Evolutionary conservation across 2,888 invertebrate species (phyloP).

Genomic region (Disparrhopalites patrizii): DNA sequence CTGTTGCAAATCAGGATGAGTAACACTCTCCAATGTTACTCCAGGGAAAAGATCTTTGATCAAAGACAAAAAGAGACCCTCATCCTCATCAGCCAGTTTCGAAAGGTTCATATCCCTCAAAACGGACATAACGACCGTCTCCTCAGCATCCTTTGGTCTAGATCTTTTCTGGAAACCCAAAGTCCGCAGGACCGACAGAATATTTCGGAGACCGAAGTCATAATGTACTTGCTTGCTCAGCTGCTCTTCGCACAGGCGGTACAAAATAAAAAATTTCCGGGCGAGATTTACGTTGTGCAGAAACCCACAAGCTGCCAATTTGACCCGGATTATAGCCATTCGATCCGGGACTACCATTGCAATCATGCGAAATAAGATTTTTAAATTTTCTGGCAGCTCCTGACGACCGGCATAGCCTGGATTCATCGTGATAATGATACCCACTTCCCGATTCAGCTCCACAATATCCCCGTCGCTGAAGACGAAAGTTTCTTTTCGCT

Average conservation of each 20-base stretch:
- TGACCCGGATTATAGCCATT: background rate
- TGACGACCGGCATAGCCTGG: constrained; percentile 96
- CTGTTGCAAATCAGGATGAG: constrained; percentile 80
- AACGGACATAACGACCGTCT: constrained; percentile 94
- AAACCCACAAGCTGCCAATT: constrained; percentile 69
- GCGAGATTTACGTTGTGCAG: constrained; percentile 91
- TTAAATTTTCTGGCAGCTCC: constrained; percentile 92
- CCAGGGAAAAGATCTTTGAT: constrained; percentile 95
- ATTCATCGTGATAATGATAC: constrained; percentile 89
- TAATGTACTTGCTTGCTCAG: constrained; percentile 97
- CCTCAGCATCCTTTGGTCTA: constrained; percentile 87
- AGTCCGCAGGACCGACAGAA: constrained; percentile 86
- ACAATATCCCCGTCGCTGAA: constrained; percentile 93
- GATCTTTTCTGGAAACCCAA: constrained; percentile 87
- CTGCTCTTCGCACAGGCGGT: constrained; percentile 95
- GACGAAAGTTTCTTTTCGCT: constrained; percentile 81
- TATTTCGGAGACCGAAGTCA: constrained; percentile 93
- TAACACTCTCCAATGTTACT: constrained; percentile 85
- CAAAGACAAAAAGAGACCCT: constrained; percentile 92
- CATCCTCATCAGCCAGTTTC: constrained; percentile 91
- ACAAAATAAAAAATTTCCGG: constrained; percentile 91
- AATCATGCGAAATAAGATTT: constrained; percentile 95
- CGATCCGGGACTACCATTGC: constrained; percentile 96
- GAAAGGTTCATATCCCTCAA: constrained; percentile 95
- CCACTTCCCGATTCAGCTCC: constrained; percentile 91